phyloP scores from a whole-genome alignment of 2,888 invertebrate genomes.

The Pristionchus fissidentatus region DNA sequence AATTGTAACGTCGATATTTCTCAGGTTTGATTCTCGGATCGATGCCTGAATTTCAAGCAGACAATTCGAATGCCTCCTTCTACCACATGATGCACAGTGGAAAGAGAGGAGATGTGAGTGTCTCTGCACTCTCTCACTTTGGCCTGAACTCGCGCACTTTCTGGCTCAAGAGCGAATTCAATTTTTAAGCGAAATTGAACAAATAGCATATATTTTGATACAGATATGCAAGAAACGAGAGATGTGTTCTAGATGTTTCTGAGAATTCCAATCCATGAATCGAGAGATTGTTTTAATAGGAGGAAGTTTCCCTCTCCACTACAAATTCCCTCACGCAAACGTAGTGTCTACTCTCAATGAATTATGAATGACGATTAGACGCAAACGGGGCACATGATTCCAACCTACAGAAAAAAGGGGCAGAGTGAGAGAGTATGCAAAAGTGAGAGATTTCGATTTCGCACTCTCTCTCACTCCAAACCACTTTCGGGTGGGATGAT shows the following conservation, averaged over 20 bases:
- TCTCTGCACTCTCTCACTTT: too few species aligned
- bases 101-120: conserved; percentile 31
- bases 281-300: neutral
- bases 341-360: neutral
- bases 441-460: too few species aligned
- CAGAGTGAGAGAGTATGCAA: too few species aligned
- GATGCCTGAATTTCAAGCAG: conserved; percentile 74
- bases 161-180: neutral
- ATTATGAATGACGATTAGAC: conserved; percentile 5
- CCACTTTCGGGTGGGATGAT: too few species aligned
- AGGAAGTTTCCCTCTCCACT: neutral
- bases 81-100: conserved; percentile 69
- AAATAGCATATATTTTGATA: neutral
- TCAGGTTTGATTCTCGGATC: conserved; percentile 72
- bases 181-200: too few species aligned
- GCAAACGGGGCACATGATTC: too few species aligned
- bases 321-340: conserved; percentile 32
- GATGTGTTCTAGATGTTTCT: neutral
- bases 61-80: conserved; percentile 65
- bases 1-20: neutral
- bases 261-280: too few species aligned
- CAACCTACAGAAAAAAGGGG: neutral
- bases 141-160: neutral
- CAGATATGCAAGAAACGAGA: neutral
- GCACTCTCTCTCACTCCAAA: too few species aligned